Evolutionary conservation across 2,797 vertebrate species (phyloP).

Genomic region (Fundulus diaphanus): DNA sequence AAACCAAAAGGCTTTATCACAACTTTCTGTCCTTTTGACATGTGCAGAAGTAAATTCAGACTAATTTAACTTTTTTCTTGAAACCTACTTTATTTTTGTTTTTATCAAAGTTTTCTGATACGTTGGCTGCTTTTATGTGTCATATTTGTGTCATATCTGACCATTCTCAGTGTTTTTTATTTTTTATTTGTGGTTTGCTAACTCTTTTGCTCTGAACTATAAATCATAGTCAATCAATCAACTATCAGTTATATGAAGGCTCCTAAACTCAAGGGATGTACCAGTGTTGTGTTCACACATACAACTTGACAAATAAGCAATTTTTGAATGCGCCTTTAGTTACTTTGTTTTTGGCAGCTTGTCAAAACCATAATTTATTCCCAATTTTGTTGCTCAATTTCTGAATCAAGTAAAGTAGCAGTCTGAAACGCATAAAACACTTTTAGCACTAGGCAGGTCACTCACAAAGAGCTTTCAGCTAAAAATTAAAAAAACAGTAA

Average conservation of each 20-base stretch:
- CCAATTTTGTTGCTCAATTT: neutral
- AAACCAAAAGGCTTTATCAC: conserved; percentile 39
- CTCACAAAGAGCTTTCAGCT: neutral
- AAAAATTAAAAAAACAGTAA: neutral
- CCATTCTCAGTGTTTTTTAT: too few relatives aligned
- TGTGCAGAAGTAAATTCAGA: conserved; percentile 21
- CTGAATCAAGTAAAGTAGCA: neutral
- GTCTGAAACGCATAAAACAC: neutral
- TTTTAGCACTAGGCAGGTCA: neutral
- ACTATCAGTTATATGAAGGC: too few relatives aligned
- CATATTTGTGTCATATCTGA: too few relatives aligned
- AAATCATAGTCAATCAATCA: too few relatives aligned
- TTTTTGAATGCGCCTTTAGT: neutral
- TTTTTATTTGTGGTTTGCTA: too few relatives aligned
- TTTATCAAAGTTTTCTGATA: too few relatives aligned
- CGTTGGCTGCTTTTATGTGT: too few relatives aligned
- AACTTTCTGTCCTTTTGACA: conserved; percentile 18
- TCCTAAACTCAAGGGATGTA: too few relatives aligned
- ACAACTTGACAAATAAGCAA: too few relatives aligned
- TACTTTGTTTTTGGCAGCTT: neutral
- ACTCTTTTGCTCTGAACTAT: too few relatives aligned
- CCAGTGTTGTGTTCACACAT: too few relatives aligned
- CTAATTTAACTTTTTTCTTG: neutral
- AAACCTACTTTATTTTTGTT: neutral
- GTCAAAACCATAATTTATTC: neutral